A percentile compares a stretch with the other conserved stretches of the same genome.
Conservation (phyloP, 2,113 vertebrate genomes). For the Sinocyclocheilus grahami region DNA sequence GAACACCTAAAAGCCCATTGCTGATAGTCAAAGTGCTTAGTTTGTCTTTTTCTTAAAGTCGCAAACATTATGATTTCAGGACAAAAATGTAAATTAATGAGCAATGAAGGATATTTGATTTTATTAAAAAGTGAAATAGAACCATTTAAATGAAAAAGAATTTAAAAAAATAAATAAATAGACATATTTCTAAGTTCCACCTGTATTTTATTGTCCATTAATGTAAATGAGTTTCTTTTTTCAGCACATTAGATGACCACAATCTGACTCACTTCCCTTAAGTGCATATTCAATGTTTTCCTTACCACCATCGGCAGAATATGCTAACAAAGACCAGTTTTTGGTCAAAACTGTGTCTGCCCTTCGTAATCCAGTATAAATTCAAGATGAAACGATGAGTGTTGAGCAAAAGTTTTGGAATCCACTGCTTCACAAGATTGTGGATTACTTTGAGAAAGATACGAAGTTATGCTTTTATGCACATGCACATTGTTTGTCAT, state of each 20-base stretch:
- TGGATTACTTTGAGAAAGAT: neutral
- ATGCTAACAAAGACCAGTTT: neutral
- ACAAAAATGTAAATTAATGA: neutral
- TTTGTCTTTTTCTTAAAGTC: neutral
- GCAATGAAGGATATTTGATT: neutral
- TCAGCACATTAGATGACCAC: neutral
- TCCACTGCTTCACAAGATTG: neutral
- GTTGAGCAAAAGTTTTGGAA: neutral
- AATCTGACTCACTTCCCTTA: neutral
- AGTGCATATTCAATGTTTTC: neutral
- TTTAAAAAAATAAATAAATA: neutral
- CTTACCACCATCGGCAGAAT: neutral
- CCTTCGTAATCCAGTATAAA: neutral
- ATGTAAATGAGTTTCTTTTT: neutral
- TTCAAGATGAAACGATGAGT: neutral
- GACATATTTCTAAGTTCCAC: neutral
- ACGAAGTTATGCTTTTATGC: neutral
- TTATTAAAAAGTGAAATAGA: neutral
- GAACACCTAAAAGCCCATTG: neutral
- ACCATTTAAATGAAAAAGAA: neutral
- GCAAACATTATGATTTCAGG: neutral
- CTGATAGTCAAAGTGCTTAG: neutral
- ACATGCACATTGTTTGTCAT: neutral
- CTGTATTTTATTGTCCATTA: neutral
- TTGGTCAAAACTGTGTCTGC: neutral